These are phyloP conservation scores for Chromobotia macracanthus DNA, from an alignment of 2,797 vertebrate species.

Conservation along the genomic window DNA sequence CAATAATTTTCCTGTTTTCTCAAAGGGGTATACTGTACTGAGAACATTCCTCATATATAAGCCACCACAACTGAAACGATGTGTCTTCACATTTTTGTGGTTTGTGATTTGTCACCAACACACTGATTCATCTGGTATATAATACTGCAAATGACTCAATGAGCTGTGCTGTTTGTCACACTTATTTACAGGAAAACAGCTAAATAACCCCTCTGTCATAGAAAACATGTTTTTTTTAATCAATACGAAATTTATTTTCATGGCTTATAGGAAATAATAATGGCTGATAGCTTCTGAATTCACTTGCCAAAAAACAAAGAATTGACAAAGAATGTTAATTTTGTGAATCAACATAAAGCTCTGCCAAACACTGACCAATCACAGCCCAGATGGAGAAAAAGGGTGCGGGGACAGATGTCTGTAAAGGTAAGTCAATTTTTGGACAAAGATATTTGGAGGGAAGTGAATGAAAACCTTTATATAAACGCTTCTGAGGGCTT, in stretches of 20 bases:
- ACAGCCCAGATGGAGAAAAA: neutral
- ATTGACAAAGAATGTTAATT: no score
- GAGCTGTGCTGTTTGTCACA: neutral
- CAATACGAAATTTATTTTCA: neutral
- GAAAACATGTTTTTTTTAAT: no score
- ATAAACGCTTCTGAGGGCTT: slow-evolving; percentile 6
- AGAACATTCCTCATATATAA: no score
- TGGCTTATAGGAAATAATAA: neutral
- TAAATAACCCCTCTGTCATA: neutral
- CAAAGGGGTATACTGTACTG: no score
- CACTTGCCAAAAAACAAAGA: neutral
- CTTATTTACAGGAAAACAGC: neutral
- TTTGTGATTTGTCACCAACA: no score
- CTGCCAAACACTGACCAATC: neutral
- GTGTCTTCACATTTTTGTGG: no score
- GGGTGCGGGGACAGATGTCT: neutral
- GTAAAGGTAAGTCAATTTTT: neutral
- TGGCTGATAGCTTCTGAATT: neutral
- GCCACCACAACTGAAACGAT: no score
- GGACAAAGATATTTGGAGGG: neutral
- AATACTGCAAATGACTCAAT: neutral
- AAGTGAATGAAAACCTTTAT: neutral
- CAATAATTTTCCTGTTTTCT: no score
- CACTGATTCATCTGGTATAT: neutral
- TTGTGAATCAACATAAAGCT: neutral